phyloP scores from a whole-genome alignment of 2,113 vertebrate species.

The Gorsachius goisagi region DNA sequence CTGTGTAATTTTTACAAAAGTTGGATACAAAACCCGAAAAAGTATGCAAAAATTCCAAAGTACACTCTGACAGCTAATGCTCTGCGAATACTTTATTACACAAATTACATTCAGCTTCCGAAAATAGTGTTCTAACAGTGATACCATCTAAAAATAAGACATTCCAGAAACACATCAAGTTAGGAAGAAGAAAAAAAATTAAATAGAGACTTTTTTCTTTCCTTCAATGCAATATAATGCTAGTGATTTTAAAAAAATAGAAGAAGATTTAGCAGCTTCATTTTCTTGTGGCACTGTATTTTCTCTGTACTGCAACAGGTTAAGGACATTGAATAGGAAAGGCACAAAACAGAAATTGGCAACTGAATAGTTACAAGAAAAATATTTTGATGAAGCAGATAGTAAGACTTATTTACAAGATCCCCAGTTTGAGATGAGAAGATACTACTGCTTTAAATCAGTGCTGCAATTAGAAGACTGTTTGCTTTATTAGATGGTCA shows the following conservation, averaged over 20 bases:
- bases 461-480: constrained; percentile 49
- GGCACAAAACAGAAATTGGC: constrained; percentile 88
- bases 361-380: constrained; percentile 67
- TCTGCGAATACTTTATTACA: constrained; percentile 99
- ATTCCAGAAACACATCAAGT: constrained; percentile 81
- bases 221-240: constrained; percentile 83
- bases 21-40: neutral
- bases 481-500: constrained; percentile 65
- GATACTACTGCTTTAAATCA: constrained; percentile 64
- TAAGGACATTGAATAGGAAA: constrained; percentile 84
- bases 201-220: constrained; percentile 82
- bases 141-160: constrained; percentile 96
- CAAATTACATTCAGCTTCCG: constrained; percentile 98
- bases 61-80: constrained; percentile 79
- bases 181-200: constrained; percentile 80
- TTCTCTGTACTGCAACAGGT: constrained; percentile 84
- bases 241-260: constrained; percentile 86
- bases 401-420: constrained; percentile 74
- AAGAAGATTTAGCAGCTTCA: constrained; percentile 86
- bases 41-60: constrained; percentile 65
- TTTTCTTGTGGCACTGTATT: constrained; percentile 80
- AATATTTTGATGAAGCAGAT: constrained; percentile 72
- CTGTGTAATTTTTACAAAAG: constrained; percentile 33
- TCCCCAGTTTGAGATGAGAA: constrained; percentile 67
- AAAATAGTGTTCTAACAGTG: constrained; percentile 99